phyloP scores from a whole-genome alignment of 1,140 invertebrate species.

The Eciton burchellii region DNA sequence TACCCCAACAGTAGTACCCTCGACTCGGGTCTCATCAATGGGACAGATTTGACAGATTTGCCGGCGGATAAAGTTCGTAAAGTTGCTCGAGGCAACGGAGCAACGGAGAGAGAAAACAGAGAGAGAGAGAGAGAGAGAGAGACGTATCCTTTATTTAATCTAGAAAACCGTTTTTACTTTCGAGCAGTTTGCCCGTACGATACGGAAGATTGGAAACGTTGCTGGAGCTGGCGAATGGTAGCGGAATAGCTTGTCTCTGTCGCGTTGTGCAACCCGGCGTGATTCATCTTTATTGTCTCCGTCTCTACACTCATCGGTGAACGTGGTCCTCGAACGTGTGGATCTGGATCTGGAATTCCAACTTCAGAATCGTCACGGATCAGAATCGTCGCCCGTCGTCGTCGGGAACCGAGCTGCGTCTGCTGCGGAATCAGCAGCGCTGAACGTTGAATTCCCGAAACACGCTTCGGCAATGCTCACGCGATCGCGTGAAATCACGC shows the following conservation, averaged over 20 bases:
- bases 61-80: neutral
- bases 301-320: neutral
- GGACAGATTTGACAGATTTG: neutral
- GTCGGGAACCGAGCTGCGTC: neutral
- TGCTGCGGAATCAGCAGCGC: neutral
- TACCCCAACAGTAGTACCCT: neutral
- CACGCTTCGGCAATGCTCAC: slow-evolving; percentile 6
- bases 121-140: no score
- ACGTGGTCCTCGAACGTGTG: no score
- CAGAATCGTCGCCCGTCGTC: neutral
- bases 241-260: no score
- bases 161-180: no score
- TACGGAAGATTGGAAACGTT: no score
- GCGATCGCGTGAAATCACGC: slow-evolving; percentile 5
- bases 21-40: neutral
- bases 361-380: neutral
- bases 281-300: no score
- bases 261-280: no score
- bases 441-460: neutral
- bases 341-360: neutral
- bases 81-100: no score
- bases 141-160: no score
- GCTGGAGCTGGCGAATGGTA: no score
- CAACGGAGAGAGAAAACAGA: no score
- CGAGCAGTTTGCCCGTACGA: no score